These are phyloP conservation scores for Willowsia nigromaculata DNA, from an alignment of 2,888 invertebrate genomes.

Conservation along the genomic window DNA sequence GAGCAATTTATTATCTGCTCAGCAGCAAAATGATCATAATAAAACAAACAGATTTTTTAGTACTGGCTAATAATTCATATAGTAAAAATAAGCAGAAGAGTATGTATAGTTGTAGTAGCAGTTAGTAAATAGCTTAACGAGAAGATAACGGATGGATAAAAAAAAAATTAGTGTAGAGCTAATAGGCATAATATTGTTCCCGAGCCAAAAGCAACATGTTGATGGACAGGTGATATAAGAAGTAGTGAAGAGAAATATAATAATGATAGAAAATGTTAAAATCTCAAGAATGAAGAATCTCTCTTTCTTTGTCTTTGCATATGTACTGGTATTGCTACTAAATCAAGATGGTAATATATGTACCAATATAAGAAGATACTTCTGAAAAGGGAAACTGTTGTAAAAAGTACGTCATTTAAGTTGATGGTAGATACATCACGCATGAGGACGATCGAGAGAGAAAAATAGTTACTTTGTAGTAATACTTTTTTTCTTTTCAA, in stretches of 20 bases:
- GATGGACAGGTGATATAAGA: background rate
- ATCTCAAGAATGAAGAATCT: constrained; percentile 2
- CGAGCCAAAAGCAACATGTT: background rate
- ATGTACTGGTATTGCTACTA: background rate
- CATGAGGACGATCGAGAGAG: background rate
- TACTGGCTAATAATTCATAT: constrained; percentile 10
- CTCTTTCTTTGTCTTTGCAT: background rate
- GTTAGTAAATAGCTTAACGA: background rate
- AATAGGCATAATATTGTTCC: background rate
- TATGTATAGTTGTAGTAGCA: background rate
- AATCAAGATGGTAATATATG: background rate
- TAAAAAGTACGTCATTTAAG: background rate
- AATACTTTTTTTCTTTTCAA: constrained; percentile 22
- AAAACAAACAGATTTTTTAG: constrained; percentile 31
- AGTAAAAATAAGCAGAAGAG: background rate
- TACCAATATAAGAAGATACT: background rate
- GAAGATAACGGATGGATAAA: constrained; percentile 1
- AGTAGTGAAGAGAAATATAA: background rate
- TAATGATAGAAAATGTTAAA: background rate
- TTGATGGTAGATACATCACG: background rate
- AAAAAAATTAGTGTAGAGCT: background rate
- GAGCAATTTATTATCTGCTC: constrained; percentile 58
- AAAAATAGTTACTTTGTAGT: constrained; percentile 15
- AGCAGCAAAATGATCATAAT: constrained; percentile 6
- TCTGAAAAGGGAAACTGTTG: constrained; percentile 63